These are phyloP conservation scores for Lepilemur ruficaudatus DNA, from an alignment of 2,797 vertebrate species.

Conservation along the genomic window DNA sequence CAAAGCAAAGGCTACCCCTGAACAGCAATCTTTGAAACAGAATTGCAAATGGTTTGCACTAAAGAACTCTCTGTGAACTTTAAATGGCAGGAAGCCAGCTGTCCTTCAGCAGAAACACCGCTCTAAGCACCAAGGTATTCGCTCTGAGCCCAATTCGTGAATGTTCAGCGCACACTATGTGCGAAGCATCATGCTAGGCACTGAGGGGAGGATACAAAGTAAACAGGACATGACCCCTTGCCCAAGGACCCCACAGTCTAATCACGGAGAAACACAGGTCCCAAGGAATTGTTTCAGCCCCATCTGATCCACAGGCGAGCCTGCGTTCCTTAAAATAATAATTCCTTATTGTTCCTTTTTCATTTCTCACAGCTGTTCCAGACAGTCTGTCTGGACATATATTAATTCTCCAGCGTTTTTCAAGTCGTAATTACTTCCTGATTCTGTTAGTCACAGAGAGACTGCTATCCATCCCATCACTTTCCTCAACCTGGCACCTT, in stretches of 20 bases:
- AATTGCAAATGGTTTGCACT: background rate
- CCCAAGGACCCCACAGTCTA: background rate
- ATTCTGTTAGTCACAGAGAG: constrained; percentile 54
- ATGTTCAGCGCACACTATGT: background rate
- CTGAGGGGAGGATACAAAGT: background rate
- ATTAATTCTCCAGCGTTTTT: constrained; percentile 75
- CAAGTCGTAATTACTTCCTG: constrained; percentile 59
- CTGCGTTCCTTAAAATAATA: constrained; percentile 77
- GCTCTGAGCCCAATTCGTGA: background rate
- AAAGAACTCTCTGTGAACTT: constrained; percentile 11
- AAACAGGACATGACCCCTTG: background rate
- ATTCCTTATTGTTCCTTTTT: constrained; percentile 61
- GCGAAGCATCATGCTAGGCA: background rate
- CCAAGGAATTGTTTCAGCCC: constrained; percentile 56
- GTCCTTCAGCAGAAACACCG: background rate
- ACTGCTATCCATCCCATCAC: background rate
- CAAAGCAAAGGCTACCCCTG: background rate
- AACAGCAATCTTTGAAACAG: background rate
- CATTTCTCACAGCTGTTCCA: constrained; percentile 75
- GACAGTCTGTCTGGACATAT: constrained; percentile 72
- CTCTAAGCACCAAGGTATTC: background rate
- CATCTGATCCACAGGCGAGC: constrained; percentile 68
- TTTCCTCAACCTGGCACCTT: constrained; percentile 22
- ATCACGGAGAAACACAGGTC: background rate
- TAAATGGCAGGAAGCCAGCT: constrained; percentile 15